Percentiles rank a stretch among this genome's conserved stretches.
phyloP scores from a whole-genome alignment of 2,888 invertebrate species.

The Agonum fuliginosum region DNA sequence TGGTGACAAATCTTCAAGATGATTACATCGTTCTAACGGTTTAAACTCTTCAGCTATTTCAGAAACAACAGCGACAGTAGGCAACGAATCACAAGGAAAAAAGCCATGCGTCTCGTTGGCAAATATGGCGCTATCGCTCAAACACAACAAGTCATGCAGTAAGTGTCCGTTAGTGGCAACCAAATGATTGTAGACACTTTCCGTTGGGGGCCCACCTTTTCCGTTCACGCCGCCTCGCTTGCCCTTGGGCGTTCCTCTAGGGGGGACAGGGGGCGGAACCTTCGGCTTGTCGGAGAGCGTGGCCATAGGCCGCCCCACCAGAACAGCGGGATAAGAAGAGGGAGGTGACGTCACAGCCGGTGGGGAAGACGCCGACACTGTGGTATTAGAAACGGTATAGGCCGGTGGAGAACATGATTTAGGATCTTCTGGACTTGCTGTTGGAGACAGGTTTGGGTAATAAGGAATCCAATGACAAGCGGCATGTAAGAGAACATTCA shows the following conservation, averaged over 20 bases:
- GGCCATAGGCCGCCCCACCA: constrained; percentile 77
- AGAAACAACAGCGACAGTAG: background rate
- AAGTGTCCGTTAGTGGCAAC: constrained; percentile 54
- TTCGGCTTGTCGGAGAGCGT: constrained; percentile 80
- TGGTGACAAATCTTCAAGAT: background rate
- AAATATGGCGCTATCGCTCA: constrained; percentile 49
- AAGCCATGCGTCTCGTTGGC: constrained; percentile 49
- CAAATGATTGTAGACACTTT: background rate
- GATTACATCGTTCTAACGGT: background rate
- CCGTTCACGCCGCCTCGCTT: constrained; percentile 74
- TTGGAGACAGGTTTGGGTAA: constrained; percentile 65
- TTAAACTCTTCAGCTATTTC: background rate
- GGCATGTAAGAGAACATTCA: constrained; percentile 54
- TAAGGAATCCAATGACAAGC: constrained; percentile 62
- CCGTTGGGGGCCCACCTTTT: constrained; percentile 68
- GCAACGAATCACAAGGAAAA: constrained; percentile 25
- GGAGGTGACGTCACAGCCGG: constrained; percentile 73
- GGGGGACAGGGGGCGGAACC: constrained; percentile 92
- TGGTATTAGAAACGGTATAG: constrained; percentile 67
- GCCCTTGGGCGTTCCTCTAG: constrained; percentile 84
- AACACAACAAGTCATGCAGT: constrained; percentile 58
- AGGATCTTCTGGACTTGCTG: constrained; percentile 76
- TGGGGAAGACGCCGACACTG: constrained; percentile 71
- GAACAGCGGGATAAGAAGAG: constrained; percentile 83
- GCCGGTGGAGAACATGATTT: constrained; percentile 71